Evolutionary conservation across 2,113 vertebrate genomes (phyloP), one percentile per base, ranked within the genome.

Genomic region (Bostrychus sinensis): DNA sequence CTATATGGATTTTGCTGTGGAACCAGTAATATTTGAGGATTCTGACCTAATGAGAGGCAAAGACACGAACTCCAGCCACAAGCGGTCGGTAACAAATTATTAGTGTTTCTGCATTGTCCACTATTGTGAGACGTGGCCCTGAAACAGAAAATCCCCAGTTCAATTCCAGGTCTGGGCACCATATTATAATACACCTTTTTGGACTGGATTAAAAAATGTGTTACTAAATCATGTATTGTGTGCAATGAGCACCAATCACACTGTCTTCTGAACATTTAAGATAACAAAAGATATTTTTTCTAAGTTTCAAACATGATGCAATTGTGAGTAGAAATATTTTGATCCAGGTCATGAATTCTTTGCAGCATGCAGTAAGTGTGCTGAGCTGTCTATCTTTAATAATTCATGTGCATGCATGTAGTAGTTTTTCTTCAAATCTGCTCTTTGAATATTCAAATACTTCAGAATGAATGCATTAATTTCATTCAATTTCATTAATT

Each of bases 301-400:
- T 32, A 7, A 32, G 30, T 8, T 32, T 32, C 3, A 32, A 32
- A 32, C 30, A 32, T 32, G 30, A 32, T 8, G 1, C 1, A 39
- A 14, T 12, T 23, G 5, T 28, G 25, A 28, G 12, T 7, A 51
- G 13, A 28, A 51, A 28, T 7, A 6, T n/a, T 10, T 30, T 8
- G 16, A 51, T 51, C 48, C 48, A 51, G 48, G 25, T 30, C 48
- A 51, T 17, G 25, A n/a, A 7, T 51, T 51, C 25, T 28, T n/a
- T 51, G 48, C 25, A 30, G 25, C 48, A n/a, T 51, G 48, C 14
- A 51, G 48, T 51, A 28, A 51, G 25, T 30, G 48, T 51, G 48
- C 48, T 16, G 7, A 1, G 48, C 48, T 51, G 7, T 26, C 2
- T 13, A 12, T 30, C 48, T 9, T 51, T 32, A 55, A 55, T 55